A percentile compares a stretch with the other conserved stretches of the same genome.
phyloP scores from a whole-genome alignment of 2,888 invertebrate genomes.

The Dione juno region DNA sequence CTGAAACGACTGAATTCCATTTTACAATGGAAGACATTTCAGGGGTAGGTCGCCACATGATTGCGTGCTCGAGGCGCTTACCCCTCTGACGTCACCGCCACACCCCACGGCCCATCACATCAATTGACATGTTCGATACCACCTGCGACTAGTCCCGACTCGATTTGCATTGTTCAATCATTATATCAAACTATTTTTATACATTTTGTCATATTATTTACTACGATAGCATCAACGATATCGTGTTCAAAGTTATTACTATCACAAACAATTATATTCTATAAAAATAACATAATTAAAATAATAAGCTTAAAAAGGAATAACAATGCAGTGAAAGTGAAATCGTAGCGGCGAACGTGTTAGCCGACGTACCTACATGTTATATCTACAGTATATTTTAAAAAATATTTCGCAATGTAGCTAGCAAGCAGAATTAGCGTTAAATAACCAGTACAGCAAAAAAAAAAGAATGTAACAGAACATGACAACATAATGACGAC shows the following conservation, averaged over 20 bases:
- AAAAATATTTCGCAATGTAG: slow-evolving; percentile 12
- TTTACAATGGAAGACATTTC: slow-evolving; percentile 32
- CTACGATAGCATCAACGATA: background rate
- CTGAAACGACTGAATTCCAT: slow-evolving; percentile 29
- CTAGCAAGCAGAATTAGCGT: background rate
- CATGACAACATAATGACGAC: background rate
- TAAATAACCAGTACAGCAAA: slow-evolving; percentile 1
- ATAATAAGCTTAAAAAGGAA: slow-evolving; percentile 13
- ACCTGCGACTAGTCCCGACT: background rate
- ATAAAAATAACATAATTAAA: slow-evolving; percentile 12
- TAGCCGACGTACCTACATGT: slow-evolving; percentile 10
- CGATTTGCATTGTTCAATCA: background rate
- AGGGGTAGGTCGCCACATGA: slow-evolving; percentile 63
- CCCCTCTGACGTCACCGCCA: slow-evolving; percentile 66
- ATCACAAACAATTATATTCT: slow-evolving; percentile 1
- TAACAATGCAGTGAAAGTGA: slow-evolving; percentile 37
- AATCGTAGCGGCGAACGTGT: slow-evolving; percentile 35
- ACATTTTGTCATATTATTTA: background rate
- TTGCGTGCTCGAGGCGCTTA: slow-evolving; percentile 57
- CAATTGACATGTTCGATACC: slow-evolving; percentile 41
- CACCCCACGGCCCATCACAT: slow-evolving; percentile 65
- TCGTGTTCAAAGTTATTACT: background rate
- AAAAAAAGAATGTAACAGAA: background rate
- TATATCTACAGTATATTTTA: background rate
- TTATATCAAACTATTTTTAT: background rate